Conservation (phyloP, 1,140 invertebrate genomes). For the Drosophila truncata region DNA sequence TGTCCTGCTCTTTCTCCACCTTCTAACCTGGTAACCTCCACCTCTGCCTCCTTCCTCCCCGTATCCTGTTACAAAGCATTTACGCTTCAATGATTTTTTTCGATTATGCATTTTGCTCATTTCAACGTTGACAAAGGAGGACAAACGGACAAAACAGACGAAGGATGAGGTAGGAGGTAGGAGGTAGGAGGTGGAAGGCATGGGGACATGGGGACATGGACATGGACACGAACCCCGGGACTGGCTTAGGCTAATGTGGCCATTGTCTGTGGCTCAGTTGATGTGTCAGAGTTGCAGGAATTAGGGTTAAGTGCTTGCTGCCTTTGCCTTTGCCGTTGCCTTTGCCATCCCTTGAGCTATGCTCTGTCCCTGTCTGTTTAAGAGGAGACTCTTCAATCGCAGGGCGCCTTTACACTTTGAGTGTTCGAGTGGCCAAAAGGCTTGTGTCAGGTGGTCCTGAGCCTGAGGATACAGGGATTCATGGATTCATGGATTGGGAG, state of each 20-base stretch:
- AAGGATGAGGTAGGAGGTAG: too few relatives aligned
- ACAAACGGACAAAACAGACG: slow-evolving; percentile 1
- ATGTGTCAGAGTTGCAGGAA: slow-evolving; percentile 59
- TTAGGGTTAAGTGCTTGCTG: slow-evolving; percentile 70
- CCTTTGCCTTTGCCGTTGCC: not conserved
- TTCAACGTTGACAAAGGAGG: slow-evolving; percentile 71
- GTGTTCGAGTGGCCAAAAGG: slow-evolving; percentile 5
- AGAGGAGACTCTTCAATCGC: slow-evolving; percentile 7
- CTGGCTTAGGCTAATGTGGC: slow-evolving; percentile 67
- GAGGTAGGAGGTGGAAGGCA: too few relatives aligned
- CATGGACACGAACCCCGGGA: not conserved
- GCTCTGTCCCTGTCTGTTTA: slow-evolving; percentile 12
- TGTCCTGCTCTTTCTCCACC: not conserved
- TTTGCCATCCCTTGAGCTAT: slow-evolving; percentile 14
- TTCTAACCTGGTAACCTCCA: not conserved
- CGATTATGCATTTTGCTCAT: slow-evolving; percentile 81
- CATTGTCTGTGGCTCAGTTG: slow-evolving; percentile 54
- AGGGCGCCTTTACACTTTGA: not conserved
- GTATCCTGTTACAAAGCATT: slow-evolving; percentile 81
- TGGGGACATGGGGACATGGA: too few relatives aligned
- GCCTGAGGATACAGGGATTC: slow-evolving; percentile 1
- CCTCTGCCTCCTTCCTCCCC: slow-evolving; percentile 3
- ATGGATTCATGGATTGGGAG: slow-evolving; percentile 1
- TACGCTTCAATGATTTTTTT: slow-evolving; percentile 78
- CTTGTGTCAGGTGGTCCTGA: slow-evolving; percentile 5